Evolutionary conservation across 2,888 invertebrate genomes (phyloP).

Genomic region (Catocala sponsa): DNA sequence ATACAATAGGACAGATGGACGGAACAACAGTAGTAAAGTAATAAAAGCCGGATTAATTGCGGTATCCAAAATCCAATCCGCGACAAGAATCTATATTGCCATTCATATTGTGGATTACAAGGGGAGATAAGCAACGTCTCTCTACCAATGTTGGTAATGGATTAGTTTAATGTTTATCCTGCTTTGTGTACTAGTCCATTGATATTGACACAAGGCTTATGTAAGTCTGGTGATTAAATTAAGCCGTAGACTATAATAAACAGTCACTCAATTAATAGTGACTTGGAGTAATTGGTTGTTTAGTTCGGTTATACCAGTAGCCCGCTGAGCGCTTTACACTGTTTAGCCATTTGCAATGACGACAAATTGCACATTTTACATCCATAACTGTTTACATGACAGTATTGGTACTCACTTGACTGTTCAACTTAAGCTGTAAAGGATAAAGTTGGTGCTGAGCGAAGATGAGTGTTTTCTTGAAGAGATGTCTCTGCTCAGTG

Average conservation of each 20-base stretch:
- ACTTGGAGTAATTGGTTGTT: conserved; percentile 38
- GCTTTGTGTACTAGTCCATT: conserved; percentile 19
- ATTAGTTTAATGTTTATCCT: conserved; percentile 41
- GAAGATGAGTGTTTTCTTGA: background rate
- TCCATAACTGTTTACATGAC: conserved; percentile 16
- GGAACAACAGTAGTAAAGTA: conserved; percentile 11
- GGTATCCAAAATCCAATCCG: conserved; percentile 29
- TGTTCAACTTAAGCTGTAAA: conserved; percentile 1
- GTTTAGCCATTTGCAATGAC: conserved; percentile 17
- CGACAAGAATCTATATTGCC: conserved; percentile 33
- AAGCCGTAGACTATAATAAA: conserved; percentile 41
- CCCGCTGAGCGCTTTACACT: conserved; percentile 6
- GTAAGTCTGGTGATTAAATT: conserved; percentile 42
- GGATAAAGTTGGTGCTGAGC: background rate
- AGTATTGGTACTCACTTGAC: conserved; percentile 15
- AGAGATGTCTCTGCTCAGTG: too few relatives aligned
- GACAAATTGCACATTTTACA: conserved; percentile 17
- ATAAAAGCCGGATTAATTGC: conserved; percentile 32
- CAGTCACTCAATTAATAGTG: conserved; percentile 41
- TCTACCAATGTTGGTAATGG: conserved; percentile 23
- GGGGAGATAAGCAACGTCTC: conserved; percentile 25
- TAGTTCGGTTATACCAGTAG: conserved; percentile 13
- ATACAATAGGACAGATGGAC: background rate
- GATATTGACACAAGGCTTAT: conserved; percentile 37
- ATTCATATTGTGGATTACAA: conserved; percentile 39